Evolutionary conservation across 2,888 invertebrate species (phyloP), one percentile per base, ranked within the genome.

Genomic region (Agonopterix arenella): DNA sequence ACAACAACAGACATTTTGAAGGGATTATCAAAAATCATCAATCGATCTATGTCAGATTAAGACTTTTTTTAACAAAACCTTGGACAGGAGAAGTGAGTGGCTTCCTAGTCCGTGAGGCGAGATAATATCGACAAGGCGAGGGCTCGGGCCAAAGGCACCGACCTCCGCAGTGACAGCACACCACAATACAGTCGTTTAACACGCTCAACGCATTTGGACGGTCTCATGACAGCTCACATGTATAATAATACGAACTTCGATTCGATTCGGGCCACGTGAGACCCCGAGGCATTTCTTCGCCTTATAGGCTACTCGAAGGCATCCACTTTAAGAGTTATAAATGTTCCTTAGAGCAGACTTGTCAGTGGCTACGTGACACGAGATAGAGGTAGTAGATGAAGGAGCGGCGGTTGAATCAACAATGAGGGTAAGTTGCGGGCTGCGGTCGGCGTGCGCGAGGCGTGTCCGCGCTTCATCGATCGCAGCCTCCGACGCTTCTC

Each of bases 381-480:
- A 40, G n/a, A 9, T 13, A 36, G 10, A 46, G 49, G 49, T 56
- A 59, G 58, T 53, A 60, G 62, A 62, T 52, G 68, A 61, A 60
- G 62, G 58, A 63, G 63, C 64, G 68, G 28, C 58, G 56, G 41
- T 60, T 75, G 80, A 78, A 82, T 84, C 74, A 77, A 78, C 81
- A 83, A 78, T 80, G 80, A 80, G 78, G 64, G 70, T 69, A 66
- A 62, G 71, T 62, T 70, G 69, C 65, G 73, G 72, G 73, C 59
- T 72, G 78, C 69, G 73, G 43, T 40, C 40, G 45, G 46, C 70
- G 79, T 78, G 83, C 83, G 86, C 86, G 83, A 86, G 88, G 88
- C 86, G 88, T 85, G 88, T 85, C 85, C 84, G 84, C 88, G 86
- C 86, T 85, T 76, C 88, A 88, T 89, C 88, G 88, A 89, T 88